Conservation (phyloP, 1,140 invertebrate species). For the Yoshiicerus persimilis region DNA sequence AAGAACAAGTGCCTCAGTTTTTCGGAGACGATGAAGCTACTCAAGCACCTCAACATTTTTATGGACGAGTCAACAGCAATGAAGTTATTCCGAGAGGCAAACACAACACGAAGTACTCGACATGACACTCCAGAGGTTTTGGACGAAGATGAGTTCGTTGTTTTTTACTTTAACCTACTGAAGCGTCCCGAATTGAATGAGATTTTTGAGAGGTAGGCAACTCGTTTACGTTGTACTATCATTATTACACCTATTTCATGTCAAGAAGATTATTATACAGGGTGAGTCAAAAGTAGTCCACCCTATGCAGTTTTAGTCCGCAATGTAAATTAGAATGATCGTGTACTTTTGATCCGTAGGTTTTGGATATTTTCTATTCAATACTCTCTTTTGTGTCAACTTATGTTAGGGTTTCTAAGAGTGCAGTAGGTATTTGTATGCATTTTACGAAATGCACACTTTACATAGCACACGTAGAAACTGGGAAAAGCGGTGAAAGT, state of each 20-base stretch:
- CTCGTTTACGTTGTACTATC: background rate
- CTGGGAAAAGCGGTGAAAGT: background rate
- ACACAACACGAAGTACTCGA: slow-evolving; percentile 56
- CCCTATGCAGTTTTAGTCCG: too few species aligned
- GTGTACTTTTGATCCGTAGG: too few species aligned
- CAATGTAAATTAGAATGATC: too few species aligned
- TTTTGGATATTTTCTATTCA: too few species aligned
- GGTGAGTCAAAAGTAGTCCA: too few species aligned
- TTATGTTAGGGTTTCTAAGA: too few species aligned
- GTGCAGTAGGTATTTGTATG: background rate
- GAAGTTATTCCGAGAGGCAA: slow-evolving; percentile 58
- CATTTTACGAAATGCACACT: background rate
- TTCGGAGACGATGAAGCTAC: slow-evolving; percentile 55
- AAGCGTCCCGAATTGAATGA: slow-evolving; percentile 59
- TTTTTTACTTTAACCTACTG: slow-evolving; percentile 59
- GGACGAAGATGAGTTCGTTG: slow-evolving; percentile 61
- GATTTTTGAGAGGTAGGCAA: slow-evolving; percentile 58
- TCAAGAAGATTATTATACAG: too few species aligned
- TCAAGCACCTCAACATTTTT: slow-evolving; percentile 57
- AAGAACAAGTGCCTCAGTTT: slow-evolving; percentile 56
- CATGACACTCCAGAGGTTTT: slow-evolving; percentile 53
- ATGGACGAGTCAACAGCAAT: slow-evolving; percentile 53
- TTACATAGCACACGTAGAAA: too few species aligned
- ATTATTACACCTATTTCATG: too few species aligned
- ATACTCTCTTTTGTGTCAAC: too few species aligned